Evolutionary conservation across 2,113 vertebrate species (phyloP).

Genomic region (Nerophis lumbriciformis): DNA sequence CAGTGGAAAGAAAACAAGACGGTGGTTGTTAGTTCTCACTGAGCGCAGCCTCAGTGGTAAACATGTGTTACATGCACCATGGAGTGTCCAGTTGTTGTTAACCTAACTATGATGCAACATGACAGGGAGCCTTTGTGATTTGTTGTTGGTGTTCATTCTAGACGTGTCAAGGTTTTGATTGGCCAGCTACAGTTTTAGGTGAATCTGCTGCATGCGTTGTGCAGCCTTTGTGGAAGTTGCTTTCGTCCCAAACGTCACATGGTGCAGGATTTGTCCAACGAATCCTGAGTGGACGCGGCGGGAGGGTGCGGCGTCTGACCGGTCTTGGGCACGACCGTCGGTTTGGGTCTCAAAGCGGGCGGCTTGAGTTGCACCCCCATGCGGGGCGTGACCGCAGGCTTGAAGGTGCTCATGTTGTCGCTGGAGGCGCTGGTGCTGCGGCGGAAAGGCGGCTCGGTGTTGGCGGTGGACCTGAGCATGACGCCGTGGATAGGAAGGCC

Average conservation of each 20-base stretch:
- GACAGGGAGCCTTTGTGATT: slow-evolving; percentile 76
- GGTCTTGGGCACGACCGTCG: slow-evolving; percentile 88
- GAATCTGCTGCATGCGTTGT: slow-evolving; percentile 3
- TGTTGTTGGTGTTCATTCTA: slow-evolving; percentile 68
- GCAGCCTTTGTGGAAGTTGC: slow-evolving; percentile 8
- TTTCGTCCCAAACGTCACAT: slow-evolving; percentile 73
- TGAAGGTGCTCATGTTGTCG: slow-evolving; percentile 95
- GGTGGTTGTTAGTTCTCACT: slow-evolving; percentile 18
- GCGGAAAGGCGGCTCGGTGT: slow-evolving; percentile 80
- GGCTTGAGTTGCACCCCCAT: slow-evolving; percentile 97
- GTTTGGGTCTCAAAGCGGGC: slow-evolving; percentile 91
- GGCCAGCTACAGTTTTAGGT: background rate
- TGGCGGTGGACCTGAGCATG: slow-evolving; percentile 69
- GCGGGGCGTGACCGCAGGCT: slow-evolving; percentile 85
- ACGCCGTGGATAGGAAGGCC: slow-evolving; percentile 84
- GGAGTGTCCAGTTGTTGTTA: slow-evolving; percentile 37
- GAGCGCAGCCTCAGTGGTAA: slow-evolving; percentile 47
- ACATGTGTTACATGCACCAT: slow-evolving; percentile 46
- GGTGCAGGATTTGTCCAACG: slow-evolving; percentile 95
- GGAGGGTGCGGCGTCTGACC: slow-evolving; percentile 78
- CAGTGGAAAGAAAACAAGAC: background rate
- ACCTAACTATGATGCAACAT: slow-evolving; percentile 50
- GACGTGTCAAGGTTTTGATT: slow-evolving; percentile 49
- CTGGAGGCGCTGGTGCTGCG: slow-evolving; percentile 91
- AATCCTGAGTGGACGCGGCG: slow-evolving; percentile 78